Evolutionary conservation across 2,888 invertebrate genomes (phyloP), one percentile per base, ranked within the genome.

Genomic region (Athalia cordata): DNA sequence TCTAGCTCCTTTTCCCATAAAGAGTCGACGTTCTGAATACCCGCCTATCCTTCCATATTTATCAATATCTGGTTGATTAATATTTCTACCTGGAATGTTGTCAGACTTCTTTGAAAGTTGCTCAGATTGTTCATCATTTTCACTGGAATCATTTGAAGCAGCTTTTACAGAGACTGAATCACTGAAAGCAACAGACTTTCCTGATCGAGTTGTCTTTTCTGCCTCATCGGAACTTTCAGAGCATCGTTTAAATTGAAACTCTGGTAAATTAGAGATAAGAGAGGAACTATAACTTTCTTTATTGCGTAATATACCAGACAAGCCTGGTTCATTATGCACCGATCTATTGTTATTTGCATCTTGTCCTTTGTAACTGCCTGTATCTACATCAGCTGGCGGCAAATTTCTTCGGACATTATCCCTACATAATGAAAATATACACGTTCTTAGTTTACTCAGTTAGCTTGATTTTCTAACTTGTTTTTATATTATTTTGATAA

Each of bases 1-100:
- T 80, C 82, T 80, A 9, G 81, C 81, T n/a, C 83, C 84, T 77
- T 78, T 83, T 6, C 83, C 85, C 81, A 81, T 81, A 29, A 79
- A 81, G 66, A 82, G 6, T 45, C 80, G 82, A 62, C 79, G 80
- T 45, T 82, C 83, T 49, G 79, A 80, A n/a, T 72, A 81, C 2
- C 83, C 82, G 57, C 81, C 82, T 5, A 81, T 47, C 80, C 81
- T 81, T 11, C 81, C 82, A 72, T 64, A 83, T 59, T 83, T 81
- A 64, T 87, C 84, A 49, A 79, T 77, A 74, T 8, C 70, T 61
- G 61, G 61, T 68, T 79, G 79, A 13, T 15, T 70, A 70, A 13
- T 15, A 70, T 79, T 67, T 72, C 77, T 29, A 82, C 81, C 9
- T 76, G 80, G 55, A 78, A 67, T 47, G 79, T 80, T 49, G 65